phyloP scores from a whole-genome alignment of 1,140 invertebrate genomes.

The Papilio helenus region DNA sequence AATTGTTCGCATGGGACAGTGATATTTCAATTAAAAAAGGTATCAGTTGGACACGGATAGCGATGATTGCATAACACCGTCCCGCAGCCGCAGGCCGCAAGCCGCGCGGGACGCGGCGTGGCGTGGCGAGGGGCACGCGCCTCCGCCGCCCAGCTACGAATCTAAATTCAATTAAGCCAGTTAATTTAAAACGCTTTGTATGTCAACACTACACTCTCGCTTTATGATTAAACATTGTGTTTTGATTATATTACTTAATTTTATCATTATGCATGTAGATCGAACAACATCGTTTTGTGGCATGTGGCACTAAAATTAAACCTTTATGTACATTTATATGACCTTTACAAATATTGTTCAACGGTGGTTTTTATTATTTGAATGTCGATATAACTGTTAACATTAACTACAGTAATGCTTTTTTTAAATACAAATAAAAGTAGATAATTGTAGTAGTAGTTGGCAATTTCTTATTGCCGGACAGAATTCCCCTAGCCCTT shows the following conservation, averaged over 20 bases:
- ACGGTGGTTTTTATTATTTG: neutral
- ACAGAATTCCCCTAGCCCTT: conserved; percentile 69
- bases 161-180: conserved; percentile 81
- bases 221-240: conserved; percentile 66
- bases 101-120: conserved; percentile 49
- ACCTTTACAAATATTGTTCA: too few species aligned
- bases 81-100: conserved; percentile 42
- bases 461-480: conserved; percentile 55
- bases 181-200: conserved; percentile 80
- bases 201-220: conserved; percentile 54
- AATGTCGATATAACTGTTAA: too few species aligned
- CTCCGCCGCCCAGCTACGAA: conserved; percentile 75
- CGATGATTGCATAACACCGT: conserved; percentile 49
- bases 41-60: conserved; percentile 29
- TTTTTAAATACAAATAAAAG: conserved; percentile 56
- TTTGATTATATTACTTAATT: conserved; percentile 52
- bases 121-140: conserved; percentile 28
- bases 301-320: neutral
- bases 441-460: conserved; percentile 44
- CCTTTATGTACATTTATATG: too few species aligned
- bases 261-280: conserved; percentile 1
- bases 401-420: neutral
- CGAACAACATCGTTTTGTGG: neutral
- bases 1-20: neutral
- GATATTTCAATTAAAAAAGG: conserved; percentile 20